A percentile compares a stretch with the other conserved stretches of the same genome.
phyloP scores from a whole-genome alignment of 2,797 vertebrate genomes.

The Cichlasoma orientale region DNA sequence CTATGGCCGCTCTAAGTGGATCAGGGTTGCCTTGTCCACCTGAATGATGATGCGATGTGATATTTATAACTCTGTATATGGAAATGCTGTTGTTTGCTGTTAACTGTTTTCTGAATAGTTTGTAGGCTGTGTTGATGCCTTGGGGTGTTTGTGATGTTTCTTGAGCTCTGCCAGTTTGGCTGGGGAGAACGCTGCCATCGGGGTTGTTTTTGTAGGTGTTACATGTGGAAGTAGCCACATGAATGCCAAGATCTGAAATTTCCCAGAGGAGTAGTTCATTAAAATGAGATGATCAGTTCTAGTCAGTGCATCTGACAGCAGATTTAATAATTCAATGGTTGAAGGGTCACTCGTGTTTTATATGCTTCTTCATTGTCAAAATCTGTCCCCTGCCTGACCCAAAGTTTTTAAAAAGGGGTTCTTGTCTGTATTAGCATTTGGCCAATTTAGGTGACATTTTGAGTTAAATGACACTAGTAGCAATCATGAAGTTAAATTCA shows the following conservation, averaged over 20 bases:
- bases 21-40: background rate
- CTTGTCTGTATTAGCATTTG: background rate
- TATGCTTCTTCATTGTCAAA: background rate
- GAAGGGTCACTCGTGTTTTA: background rate
- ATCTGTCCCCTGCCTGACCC: background rate
- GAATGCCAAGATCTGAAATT: background rate
- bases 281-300: background rate
- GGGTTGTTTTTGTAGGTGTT: background rate
- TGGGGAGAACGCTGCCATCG: no score
- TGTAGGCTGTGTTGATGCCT: background rate
- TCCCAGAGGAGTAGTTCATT: background rate
- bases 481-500: conserved; percentile 4
- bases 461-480: background rate
- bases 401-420: background rate
- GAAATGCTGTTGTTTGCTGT: background rate
- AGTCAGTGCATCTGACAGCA: background rate
- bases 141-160: background rate
- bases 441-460: background rate
- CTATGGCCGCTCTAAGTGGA: background rate
- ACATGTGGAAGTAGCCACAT: background rate
- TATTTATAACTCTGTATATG: background rate
- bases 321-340: background rate
- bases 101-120: background rate
- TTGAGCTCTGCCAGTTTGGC: background rate
- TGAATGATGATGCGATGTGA: background rate